phyloP scores from a whole-genome alignment of 2,113 vertebrate species.

The Hypomesus transpacificus region DNA sequence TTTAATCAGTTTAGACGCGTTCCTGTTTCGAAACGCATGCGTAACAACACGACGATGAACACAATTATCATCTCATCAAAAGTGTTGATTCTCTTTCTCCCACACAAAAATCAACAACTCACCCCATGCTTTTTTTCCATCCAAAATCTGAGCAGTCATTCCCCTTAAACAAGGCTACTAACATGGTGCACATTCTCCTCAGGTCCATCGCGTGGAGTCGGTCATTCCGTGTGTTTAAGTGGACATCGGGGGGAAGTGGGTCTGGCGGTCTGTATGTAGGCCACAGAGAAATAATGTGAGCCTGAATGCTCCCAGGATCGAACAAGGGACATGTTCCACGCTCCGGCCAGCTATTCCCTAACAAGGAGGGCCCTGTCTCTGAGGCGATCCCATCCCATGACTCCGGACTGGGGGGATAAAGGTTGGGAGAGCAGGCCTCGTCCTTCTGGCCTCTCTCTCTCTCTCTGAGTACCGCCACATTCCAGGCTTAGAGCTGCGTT shows the following conservation, averaged over 20 bases:
- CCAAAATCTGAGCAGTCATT: constrained; percentile 7
- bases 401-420: constrained; percentile 12
- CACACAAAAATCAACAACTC: constrained; percentile 13
- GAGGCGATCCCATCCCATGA: constrained; percentile 13
- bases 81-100: not conserved
- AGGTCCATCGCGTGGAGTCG: not conserved
- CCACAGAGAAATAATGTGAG: constrained; percentile 37
- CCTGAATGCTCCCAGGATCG: constrained; percentile 32
- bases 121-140: constrained; percentile 28
- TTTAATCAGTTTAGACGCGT: too few relatives aligned
- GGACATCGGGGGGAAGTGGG: constrained; percentile 42
- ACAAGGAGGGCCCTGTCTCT: constrained; percentile 28
- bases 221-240: constrained; percentile 23
- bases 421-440: not conserved
- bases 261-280: constrained; percentile 39
- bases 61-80: too few relatives aligned
- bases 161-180: constrained; percentile 26
- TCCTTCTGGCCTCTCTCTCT: not conserved
- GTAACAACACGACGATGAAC: too few relatives aligned
- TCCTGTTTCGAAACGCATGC: too few relatives aligned
- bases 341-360: constrained; percentile 20
- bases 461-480: not conserved
- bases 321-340: constrained; percentile 28
- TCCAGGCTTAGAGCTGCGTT: not conserved
- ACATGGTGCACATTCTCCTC: constrained; percentile 6